Evolutionary conservation across 1,140 invertebrate genomes (phyloP), one percentile per base, ranked within the genome.

Genomic region (Neodiprion lecontei): DNA sequence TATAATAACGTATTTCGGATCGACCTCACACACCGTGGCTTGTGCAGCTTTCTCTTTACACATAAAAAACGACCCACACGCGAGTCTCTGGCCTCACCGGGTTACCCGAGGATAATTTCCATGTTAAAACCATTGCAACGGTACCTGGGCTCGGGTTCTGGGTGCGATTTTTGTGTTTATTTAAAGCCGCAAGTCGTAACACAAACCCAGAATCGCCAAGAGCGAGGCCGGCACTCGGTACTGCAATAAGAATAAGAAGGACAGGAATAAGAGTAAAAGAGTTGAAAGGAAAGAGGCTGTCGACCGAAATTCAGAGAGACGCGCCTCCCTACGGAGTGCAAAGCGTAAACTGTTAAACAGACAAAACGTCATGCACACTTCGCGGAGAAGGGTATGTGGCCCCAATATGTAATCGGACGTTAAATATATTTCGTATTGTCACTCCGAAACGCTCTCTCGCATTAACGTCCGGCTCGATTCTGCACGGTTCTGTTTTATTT

Each of bases 191-290:
- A 69, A 47, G 21, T 21, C 21, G 67, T 69, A 69, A 69, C 67
- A 69, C 11, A 69, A 69, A 69, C 67, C 67, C 67, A 69, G 67
- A 69, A 69, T 23, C 21, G 67, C 40, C 11, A 23, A 23, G 10
- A 12, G 11, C 40, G 40, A 21, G 12, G 17, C 12, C 17, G 61
- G 12, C 1, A 4, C 53, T 61, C 53, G 11, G n/a, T 17, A 14
- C 53, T 61, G 53, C n/a, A 61, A 61, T 61, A 61, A 61, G 8
- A 61, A 61, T 61, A 61, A 61, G 53, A 61, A 61, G 28, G 28
- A 40, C n/a, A 61, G 4, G 53, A 61, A 61, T 9, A 61, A 61
- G 53, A 61, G n/a, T 61, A 61, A 61, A 17, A 40, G 28, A 40
- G 28, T 40, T 40, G 5, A 40, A 40, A 40, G 28, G 28, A 40